These are phyloP conservation scores for Anhinga anhinga DNA, from an alignment of 2,113 vertebrate species.

Conservation along the genomic window DNA sequence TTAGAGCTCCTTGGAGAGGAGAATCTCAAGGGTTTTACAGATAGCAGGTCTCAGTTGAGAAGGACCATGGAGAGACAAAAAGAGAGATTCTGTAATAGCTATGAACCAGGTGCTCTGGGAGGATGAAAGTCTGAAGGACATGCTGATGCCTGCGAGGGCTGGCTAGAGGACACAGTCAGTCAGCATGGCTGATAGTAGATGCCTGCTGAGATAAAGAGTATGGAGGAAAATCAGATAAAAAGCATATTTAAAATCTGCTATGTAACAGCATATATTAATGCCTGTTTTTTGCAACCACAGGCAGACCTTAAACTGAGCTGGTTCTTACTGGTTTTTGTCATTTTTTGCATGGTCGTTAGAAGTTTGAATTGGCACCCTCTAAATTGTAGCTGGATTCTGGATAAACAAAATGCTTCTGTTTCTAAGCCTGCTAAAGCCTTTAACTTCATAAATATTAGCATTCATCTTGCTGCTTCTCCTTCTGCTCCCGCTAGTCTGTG, in stretches of 20 bases:
- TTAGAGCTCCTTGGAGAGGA: slow-evolving; percentile 55
- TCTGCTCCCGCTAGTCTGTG: not conserved
- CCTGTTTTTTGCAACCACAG: not conserved
- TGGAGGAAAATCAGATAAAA: slow-evolving; percentile 61
- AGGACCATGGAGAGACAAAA: not conserved
- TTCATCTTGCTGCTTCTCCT: slow-evolving; percentile 1
- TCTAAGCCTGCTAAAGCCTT: slow-evolving; percentile 52
- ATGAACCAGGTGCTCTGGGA: not conserved
- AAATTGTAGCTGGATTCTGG: slow-evolving; percentile 57
- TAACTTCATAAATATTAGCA: slow-evolving; percentile 63
- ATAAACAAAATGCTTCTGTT: slow-evolving; percentile 65
- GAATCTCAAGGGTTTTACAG: slow-evolving; percentile 28
- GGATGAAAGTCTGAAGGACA: slow-evolving; percentile 38
- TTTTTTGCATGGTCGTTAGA: slow-evolving; percentile 52
- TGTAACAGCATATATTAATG: slow-evolving; percentile 21
- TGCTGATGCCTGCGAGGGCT: not conserved
- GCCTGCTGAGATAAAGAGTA: slow-evolving; percentile 45
- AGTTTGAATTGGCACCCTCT: slow-evolving; percentile 65
- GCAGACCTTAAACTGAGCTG: slow-evolving; percentile 20
- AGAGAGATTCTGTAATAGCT: slow-evolving; percentile 22
- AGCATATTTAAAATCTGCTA: slow-evolving; percentile 51
- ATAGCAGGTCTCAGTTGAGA: not conserved
- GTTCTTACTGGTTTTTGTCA: not conserved
- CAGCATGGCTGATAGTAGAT: slow-evolving; percentile 45
- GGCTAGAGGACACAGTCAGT: slow-evolving; percentile 33